These are phyloP conservation scores for Diorhabda carinulata DNA, from an alignment of 1,140 invertebrate genomes.

Conservation along the genomic window DNA sequence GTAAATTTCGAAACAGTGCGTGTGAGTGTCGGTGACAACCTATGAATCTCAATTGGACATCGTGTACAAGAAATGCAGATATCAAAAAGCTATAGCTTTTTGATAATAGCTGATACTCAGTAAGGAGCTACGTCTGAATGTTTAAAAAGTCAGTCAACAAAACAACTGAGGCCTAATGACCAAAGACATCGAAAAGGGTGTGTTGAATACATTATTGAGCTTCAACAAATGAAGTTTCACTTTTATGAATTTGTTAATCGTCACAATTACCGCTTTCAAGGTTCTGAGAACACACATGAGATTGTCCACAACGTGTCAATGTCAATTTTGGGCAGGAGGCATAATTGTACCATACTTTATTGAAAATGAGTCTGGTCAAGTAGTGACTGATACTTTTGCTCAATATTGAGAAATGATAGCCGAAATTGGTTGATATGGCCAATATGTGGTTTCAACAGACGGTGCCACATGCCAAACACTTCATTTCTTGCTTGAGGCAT, in stretches of 20 bases:
- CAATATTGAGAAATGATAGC: constrained; percentile 6
- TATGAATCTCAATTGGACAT: constrained; percentile 36
- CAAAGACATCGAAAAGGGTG: constrained; percentile 13
- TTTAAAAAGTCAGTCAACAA: background rate
- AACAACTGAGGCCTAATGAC: background rate
- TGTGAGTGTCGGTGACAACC: constrained; percentile 34
- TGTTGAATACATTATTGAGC: constrained; percentile 28
- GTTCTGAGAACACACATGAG: background rate
- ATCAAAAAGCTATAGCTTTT: background rate
- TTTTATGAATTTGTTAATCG: background rate
- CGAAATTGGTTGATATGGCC: background rate
- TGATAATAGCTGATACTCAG: too few species aligned
- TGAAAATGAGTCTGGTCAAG: too few species aligned
- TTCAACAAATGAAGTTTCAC: constrained; percentile 1
- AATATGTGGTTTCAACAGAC: too few species aligned
- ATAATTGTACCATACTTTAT: background rate
- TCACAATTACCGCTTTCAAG: background rate
- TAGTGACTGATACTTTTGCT: background rate
- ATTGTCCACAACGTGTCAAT: background rate
- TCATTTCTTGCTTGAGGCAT: too few species aligned
- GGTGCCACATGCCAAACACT: too few species aligned
- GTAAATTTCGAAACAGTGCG: constrained; percentile 30
- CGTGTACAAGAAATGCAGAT: constrained; percentile 22
- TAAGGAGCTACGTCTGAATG: background rate
- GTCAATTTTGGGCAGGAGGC: background rate